Percentiles rank a stretch among this genome's conserved stretches.
phyloP scores from a whole-genome alignment of 1,140 invertebrate species.

The Schlechtendalia chinensis region DNA sequence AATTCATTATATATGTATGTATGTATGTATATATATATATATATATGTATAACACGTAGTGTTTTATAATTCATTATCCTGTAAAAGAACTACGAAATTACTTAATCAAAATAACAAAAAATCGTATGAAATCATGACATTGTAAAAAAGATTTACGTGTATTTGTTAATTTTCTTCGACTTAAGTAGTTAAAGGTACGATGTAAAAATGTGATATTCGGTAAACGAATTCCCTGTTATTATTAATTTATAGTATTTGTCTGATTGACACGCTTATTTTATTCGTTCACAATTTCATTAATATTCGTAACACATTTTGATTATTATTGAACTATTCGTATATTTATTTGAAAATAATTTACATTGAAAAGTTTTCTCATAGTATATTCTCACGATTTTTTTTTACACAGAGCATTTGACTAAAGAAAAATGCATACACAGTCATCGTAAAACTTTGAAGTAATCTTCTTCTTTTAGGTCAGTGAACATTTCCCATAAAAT shows the following conservation, averaged over 20 bases:
- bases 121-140: no score
- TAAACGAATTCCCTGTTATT: neutral
- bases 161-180: no score
- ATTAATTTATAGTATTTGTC: neutral
- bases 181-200: neutral
- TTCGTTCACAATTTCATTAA: neutral
- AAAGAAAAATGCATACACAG: neutral
- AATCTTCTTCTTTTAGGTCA: slow-evolving; percentile 13
- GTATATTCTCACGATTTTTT: neutral
- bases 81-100: no score
- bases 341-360: neutral
- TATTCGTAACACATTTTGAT: neutral
- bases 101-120: no score
- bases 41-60: no score
- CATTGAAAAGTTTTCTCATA: neutral
- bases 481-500: neutral
- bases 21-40: no score
- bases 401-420: neutral
- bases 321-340: neutral
- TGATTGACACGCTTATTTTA: neutral
- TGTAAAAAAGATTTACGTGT: no score
- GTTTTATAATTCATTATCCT: no score
- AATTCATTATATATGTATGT: neutral
- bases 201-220: neutral
- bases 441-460: neutral